phyloP scores from a whole-genome alignment of 2,888 invertebrate genomes.

The Notodonta dromedarius region DNA sequence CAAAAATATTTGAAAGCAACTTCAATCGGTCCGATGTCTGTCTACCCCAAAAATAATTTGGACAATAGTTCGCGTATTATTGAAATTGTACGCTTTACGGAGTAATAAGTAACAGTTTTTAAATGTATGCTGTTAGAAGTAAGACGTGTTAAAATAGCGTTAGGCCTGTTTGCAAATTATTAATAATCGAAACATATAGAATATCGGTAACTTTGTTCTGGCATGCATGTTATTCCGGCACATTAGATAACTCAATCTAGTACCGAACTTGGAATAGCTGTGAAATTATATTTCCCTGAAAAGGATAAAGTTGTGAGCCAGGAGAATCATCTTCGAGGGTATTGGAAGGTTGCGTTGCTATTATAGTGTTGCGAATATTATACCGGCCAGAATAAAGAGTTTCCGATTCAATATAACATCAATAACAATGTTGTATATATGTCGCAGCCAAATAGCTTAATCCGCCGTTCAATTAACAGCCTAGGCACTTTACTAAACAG shows the following conservation, averaged over 20 bases:
- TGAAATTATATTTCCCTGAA: no score
- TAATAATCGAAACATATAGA: slow-evolving; percentile 33
- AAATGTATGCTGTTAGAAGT: slow-evolving; percentile 46
- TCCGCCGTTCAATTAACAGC: no score
- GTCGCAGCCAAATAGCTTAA: no score
- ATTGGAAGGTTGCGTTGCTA: no score
- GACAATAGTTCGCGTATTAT: slow-evolving; percentile 55
- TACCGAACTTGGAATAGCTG: no score
- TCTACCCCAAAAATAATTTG: slow-evolving; percentile 36
- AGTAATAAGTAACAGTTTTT: slow-evolving; percentile 37
- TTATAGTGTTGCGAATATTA: no score
- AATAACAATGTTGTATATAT: slow-evolving; percentile 20
- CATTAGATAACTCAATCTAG: no score
- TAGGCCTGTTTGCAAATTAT: slow-evolving; percentile 40
- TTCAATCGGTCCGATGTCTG: slow-evolving; percentile 9
- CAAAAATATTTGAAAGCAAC: slow-evolving; percentile 28
- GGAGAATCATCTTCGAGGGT: no score
- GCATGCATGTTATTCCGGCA: neutral
- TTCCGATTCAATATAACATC: slow-evolving; percentile 22
- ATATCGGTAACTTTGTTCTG: slow-evolving; percentile 6
- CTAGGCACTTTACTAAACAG: no score
- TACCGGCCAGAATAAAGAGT: neutral
- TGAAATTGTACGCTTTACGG: slow-evolving; percentile 46
- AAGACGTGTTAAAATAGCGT: slow-evolving; percentile 40
- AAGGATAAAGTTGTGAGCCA: no score